A percentile compares a stretch with the other conserved stretches of the same genome.
Conservation (phyloP, 2,113 vertebrate genomes). For the Mobula birostris region DNA sequence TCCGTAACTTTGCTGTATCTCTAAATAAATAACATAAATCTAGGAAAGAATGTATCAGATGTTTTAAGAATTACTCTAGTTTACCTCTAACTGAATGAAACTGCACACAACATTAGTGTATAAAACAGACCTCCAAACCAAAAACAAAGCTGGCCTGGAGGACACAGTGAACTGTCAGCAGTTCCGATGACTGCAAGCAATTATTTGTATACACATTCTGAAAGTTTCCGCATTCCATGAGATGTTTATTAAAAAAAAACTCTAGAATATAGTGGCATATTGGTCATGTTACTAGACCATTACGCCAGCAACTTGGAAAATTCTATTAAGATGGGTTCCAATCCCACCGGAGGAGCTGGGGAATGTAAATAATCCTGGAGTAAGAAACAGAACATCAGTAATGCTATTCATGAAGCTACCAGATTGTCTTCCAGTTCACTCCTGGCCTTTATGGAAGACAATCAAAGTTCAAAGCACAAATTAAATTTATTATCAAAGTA, state of each 20-base stretch:
- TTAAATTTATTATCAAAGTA: too few species aligned
- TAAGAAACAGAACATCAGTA: too few species aligned
- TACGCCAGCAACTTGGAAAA: too few species aligned
- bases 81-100: background rate
- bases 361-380: too few species aligned
- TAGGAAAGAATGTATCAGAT: background rate
- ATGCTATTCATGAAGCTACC: too few species aligned
- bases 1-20: too few species aligned
- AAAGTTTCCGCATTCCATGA: background rate
- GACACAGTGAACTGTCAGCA: background rate
- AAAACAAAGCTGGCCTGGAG: background rate
- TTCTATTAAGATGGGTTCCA: too few species aligned
- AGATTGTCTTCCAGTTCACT: too few species aligned
- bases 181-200: background rate
- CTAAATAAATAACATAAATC: background rate
- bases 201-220: background rate
- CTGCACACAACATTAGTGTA: background rate
- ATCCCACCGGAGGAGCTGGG: too few species aligned
- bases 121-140: background rate
- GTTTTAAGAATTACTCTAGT: background rate
- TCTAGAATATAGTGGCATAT: background rate
- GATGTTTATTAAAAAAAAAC: background rate
- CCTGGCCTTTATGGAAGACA: too few species aligned
- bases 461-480: too few species aligned
- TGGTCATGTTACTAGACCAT: too few species aligned